Base-by-base conservation (phyloP, 1,140 invertebrate genomes). In the Monomorium pharaonis region DNA sequence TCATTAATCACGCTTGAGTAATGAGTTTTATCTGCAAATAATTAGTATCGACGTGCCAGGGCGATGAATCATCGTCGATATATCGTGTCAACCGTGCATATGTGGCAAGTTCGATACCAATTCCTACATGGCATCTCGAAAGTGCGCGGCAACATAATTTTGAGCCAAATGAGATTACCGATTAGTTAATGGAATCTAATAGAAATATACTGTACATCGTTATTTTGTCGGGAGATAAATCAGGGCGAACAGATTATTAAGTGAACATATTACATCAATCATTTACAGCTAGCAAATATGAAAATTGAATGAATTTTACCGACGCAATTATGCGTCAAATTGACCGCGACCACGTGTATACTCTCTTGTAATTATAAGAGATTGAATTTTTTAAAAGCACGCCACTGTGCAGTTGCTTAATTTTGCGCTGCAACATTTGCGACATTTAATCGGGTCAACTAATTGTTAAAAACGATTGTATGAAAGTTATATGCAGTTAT, bases 21-120 rank as follows among this genome's bases (percentile, higher is more conserved):
- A 91, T 91, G 90, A 91, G 89, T 91, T 91, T 91, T 91, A 91
- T 91, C 90, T 91, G 87, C 89, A 91, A 91, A 91, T 91, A 91
- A 91, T 91, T 91, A 91, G 89, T 89, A 91, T 91, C 87, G 90
- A 91, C 89, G 67, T 84, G 77, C 76, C 62, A 44, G 83, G 10
- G 47, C 89, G 77, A 91, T 91, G 87, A 88, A 89, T 91, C 90
- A 91, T 65, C 70, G 60, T 81, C 72, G 72, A 88, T 84, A 69
- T 63, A 84, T 42, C 78, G 49, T 89, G 85, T 89, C 88, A 89
- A 84, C 85, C 24, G 63, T 37, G 62, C 72, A 51, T 72, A 65
- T 80, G 70, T 44, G 88, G 47, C 51, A 69, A 70, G 37, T 58
- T 75, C 81, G 30, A 56, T 78, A 62, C 56, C 30, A 56, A 30